Percentiles rank a stretch among this genome's conserved stretches.
These are phyloP conservation scores for Pachypeltis micranthus DNA, from an alignment of 1,140 invertebrate genomes.

Conservation along the genomic window DNA sequence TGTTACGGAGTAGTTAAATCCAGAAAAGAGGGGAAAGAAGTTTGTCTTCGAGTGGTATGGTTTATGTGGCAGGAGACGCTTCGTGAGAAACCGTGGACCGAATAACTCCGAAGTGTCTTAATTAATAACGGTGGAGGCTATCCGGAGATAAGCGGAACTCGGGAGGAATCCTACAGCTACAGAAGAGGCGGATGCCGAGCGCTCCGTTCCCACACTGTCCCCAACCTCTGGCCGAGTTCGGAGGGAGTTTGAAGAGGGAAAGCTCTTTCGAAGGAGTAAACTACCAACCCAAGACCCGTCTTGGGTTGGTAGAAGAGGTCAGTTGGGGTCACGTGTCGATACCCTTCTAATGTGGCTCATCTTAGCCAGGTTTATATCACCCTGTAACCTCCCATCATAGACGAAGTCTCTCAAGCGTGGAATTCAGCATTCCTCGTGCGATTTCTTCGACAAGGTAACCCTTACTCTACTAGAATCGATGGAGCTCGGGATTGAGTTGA, in stretches of 20 bases:
- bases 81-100: constrained; percentile 3
- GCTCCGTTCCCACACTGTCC: constrained; percentile 5
- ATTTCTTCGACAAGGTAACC: too few relatives aligned
- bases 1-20: too few relatives aligned
- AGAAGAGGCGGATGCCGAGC: constrained; percentile 1
- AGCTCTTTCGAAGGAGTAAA: not conserved
- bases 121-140: constrained; percentile 4
- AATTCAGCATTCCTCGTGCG: too few relatives aligned
- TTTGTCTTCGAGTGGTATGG: not conserved
- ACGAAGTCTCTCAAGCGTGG: too few relatives aligned
- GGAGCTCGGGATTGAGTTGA: too few relatives aligned
- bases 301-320: not conserved
- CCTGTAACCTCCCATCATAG: too few relatives aligned
- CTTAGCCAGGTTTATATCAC: too few relatives aligned
- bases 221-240: not conserved
- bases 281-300: not conserved
- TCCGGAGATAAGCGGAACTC: constrained; percentile 3
- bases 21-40: not conserved
- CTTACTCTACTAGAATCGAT: too few relatives aligned
- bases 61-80: not conserved
- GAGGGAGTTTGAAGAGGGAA: not conserved
- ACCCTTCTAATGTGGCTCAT: not conserved
- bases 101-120: constrained; percentile 7
- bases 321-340: not conserved
- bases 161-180: not conserved